A percentile compares a stretch with the other conserved stretches of the same genome.
phyloP scores from a whole-genome alignment of 2,113 vertebrate genomes.

The Paratilapia polleni region DNA sequence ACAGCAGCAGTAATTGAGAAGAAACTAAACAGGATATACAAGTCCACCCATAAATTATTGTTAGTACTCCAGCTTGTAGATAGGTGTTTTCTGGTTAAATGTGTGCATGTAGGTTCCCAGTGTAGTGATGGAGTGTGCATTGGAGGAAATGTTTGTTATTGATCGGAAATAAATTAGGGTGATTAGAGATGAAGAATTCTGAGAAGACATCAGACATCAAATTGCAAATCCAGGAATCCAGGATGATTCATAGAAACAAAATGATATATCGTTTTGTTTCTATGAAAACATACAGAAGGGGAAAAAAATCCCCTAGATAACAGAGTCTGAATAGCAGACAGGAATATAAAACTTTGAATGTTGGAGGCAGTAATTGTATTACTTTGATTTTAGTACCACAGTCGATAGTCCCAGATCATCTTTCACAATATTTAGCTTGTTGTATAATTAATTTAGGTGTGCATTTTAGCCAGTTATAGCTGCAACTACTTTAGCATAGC shows the following conservation, averaged over 20 bases:
- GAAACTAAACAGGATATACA: constrained; percentile 30
- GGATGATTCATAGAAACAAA: too few species aligned
- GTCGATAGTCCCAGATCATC: not conserved
- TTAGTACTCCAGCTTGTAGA: not conserved
- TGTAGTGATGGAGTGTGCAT: not conserved
- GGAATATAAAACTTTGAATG: not conserved
- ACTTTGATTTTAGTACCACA: not conserved
- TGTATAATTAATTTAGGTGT: not conserved
- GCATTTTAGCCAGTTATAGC: not conserved
- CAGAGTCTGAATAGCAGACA: not conserved
- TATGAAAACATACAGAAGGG: too few species aligned
- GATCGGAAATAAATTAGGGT: not conserved
- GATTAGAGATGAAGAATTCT: not conserved
- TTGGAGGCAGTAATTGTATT: too few species aligned
- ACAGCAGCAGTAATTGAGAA: not conserved
- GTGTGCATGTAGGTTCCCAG: not conserved
- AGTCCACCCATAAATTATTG: constrained; percentile 4
- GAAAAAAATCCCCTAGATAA: not conserved
- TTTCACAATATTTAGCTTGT: not conserved
- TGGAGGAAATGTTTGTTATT: constrained; percentile 9
- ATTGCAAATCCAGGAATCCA: not conserved
- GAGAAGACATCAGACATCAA: not conserved
- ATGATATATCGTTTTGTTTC: not conserved
- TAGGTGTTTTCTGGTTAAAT: not conserved
- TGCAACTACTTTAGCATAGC: not conserved